Conservation (phyloP, 2,888 invertebrate genomes). For the Pterostichus madidus region DNA sequence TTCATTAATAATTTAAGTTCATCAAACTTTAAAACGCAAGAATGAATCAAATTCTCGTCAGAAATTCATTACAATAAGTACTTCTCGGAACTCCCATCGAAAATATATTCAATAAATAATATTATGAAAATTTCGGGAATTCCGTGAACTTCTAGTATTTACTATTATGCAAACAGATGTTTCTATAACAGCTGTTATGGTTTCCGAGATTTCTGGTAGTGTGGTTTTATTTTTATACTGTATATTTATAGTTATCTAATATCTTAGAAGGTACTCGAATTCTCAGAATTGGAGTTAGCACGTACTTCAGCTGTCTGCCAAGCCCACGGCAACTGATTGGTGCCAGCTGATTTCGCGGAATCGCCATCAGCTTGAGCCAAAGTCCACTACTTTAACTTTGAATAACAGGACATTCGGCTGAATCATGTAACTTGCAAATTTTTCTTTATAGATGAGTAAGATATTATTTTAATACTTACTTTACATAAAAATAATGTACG, state of each 20-base stretch:
- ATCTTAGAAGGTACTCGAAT: neutral
- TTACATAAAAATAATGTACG: neutral
- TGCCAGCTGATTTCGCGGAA: constrained; percentile 40
- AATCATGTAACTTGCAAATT: neutral
- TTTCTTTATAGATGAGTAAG: neutral
- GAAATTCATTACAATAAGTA: too few species aligned
- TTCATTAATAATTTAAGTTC: too few species aligned
- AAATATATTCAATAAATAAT: too few species aligned
- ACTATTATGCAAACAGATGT: too few species aligned
- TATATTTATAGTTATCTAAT: constrained; percentile 2
- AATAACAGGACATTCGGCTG: neutral
- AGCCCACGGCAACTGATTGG: constrained; percentile 16
- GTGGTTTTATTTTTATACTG: constrained; percentile 18
- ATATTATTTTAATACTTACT: constrained; percentile 8
- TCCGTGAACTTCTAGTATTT: too few species aligned
- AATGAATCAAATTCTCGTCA: too few species aligned
- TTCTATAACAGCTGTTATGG: neutral
- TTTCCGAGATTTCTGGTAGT: neutral
- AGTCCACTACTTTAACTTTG: constrained; percentile 8
- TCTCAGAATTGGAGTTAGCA: constrained; percentile 17
- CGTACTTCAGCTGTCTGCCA: constrained; percentile 22
- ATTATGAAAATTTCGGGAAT: too few species aligned
- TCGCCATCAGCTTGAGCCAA: constrained; percentile 9
- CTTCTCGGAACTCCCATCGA: too few species aligned
- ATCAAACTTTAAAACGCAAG: too few species aligned